Evolutionary conservation across 1,140 invertebrate species (phyloP), one percentile per base, ranked within the genome.

Genomic region (Anoplophora glabripennis): DNA sequence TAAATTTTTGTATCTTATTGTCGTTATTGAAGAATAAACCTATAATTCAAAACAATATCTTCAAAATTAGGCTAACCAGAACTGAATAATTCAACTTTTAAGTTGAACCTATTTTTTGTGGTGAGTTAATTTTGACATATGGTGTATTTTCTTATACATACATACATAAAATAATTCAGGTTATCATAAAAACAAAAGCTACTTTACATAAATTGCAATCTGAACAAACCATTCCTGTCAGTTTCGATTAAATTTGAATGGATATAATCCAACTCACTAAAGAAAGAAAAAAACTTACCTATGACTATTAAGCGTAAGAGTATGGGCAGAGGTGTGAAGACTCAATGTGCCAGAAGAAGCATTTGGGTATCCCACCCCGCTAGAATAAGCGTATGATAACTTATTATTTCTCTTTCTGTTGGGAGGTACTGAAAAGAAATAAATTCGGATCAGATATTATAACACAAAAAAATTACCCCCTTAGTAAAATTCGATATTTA

Each of bases 271-370:
- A n/a, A n/a, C n/a, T n/a, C 15, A 28, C 5, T 28, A 28, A 28
- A 28, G 5, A 28, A 28, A 28, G 2, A 28, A 28, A 28, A 28
- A 28, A 28, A 63, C 66, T 65, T 65, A 75, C 73, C 73, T 73
- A 72, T 75, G 72, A 72, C 72, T 75, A 69, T 75, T 75, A 69
- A 75, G 71, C 67, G 71, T 70, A 67, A 72, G 61, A 63, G 70
- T 61, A 60, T 73, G 71, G 64, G 70, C 66, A 51, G 69, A 66
- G 44, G 70, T 72, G 42, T 68, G 72, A 42, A 73, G 57, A 59
- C 64, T 69, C 40, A 72, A 57, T 34, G 60, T 68, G 46, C 61
- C 58, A 36, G 65, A 54, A 51, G 70, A 53, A 58, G 65, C 59
- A 63, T 64, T 65, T 44, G 66, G 55, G 51, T 57, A 63, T 52